Evolutionary conservation across 2,113 vertebrate species (phyloP), one percentile per base, ranked within the genome.

Genomic region (Cyrtonyx montezumae): DNA sequence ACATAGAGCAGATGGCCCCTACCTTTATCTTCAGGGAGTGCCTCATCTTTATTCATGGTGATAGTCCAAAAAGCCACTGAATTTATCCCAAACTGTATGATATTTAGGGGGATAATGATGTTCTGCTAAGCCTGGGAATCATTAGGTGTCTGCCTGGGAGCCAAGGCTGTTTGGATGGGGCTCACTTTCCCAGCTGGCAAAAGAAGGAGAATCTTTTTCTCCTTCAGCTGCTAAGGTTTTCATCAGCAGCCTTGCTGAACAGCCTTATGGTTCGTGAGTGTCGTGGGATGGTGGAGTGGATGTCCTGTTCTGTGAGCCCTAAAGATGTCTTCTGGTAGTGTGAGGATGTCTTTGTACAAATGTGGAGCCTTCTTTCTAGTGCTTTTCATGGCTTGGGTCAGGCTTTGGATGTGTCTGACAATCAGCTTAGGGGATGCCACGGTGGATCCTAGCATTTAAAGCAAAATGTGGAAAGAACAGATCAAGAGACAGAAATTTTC

Each of bases 71-170:
- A 91, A 92, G 59, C 59, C 76, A 79, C 70, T 82, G 74, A 76
- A 68, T 81, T 74, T 45, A 3, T 76, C 88, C 48, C 63, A 84
- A 84, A 79, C 79, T 22, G 1, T 80, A 22, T 30, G 78, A 71
- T 93, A 62, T 93, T 89, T 73, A 59, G 86, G 66, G 49, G 71
- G 78, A 91, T 93, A 86, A 88, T 75, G 83, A 92, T 71, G 59
- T 91, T 92, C 78, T 70, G 1, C 63, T 89, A 25, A 63, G 82
- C 75, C 88, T 96, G 92, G 79, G 71, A 95, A 59, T 93, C 82
- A 86, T 96, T 95, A 94, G 92, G 63, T 93, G 94, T 14, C 84
- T 95, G 94, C 88, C 45, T 81, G 66, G 62, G 53, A 96, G 75
- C 80, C 92, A 94, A 84, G 16, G 45, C 32, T 45, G 4, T 69